A percentile compares a stretch with the other conserved stretches of the same genome.
These are phyloP conservation scores for Galerucella calmariensis DNA, from an alignment of 2,888 invertebrate species.

Conservation along the genomic window DNA sequence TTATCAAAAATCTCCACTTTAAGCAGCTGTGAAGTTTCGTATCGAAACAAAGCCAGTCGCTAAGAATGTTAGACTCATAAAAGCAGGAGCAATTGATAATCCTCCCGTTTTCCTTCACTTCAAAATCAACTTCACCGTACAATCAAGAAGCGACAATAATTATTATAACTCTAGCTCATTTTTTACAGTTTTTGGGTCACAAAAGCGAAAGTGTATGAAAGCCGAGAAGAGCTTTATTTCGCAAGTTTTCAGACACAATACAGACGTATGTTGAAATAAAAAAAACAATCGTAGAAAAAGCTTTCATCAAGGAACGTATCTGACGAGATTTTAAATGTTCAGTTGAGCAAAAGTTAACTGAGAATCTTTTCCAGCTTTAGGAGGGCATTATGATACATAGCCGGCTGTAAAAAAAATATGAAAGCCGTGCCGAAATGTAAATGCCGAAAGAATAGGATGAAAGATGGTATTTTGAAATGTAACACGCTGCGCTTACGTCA, in stretches of 20 bases:
- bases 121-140: no score
- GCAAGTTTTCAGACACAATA: constrained; percentile 11
- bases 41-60: no score
- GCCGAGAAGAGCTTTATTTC: background rate
- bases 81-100: no score
- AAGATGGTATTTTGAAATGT: constrained; percentile 64
- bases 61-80: no score
- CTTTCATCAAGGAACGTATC: constrained; percentile 2
- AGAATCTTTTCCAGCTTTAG: constrained; percentile 40
- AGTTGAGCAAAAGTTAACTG: constrained; percentile 41
- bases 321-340: constrained; percentile 29
- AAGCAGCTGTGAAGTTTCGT: no score
- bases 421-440: constrained; percentile 56
- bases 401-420: constrained; percentile 43
- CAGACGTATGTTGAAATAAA: background rate
- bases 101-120: no score
- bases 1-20: no score
- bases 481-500: constrained; percentile 62
- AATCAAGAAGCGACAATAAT: no score
- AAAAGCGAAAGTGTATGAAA: no score
- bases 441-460: constrained; percentile 64
- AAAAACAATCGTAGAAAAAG: constrained; percentile 16
- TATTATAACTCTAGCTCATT: no score
- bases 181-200: no score
- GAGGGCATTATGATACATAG: constrained; percentile 37